Evolutionary conservation across 2,888 invertebrate genomes (phyloP).

Genomic region (Synanthedon andrenaeformis): DNA sequence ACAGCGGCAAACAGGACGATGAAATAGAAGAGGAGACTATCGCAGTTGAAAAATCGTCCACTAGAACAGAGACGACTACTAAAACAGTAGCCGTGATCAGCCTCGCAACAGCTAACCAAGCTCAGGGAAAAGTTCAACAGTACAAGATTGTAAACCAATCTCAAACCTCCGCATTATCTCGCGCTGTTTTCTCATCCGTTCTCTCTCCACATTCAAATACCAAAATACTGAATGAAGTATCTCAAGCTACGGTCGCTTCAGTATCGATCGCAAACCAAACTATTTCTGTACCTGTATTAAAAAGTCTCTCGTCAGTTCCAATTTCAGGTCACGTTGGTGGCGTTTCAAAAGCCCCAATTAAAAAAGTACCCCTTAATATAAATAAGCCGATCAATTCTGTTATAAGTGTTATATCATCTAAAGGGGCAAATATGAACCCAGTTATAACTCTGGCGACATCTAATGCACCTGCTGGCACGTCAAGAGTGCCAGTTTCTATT

Average conservation of each 20-base stretch:
- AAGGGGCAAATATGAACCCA: constrained; percentile 44
- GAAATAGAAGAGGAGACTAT: constrained; percentile 39
- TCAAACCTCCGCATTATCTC: constrained; percentile 32
- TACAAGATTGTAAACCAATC: constrained; percentile 53
- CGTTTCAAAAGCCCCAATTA: constrained; percentile 31
- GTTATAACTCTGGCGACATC: constrained; percentile 51
- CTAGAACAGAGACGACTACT: constrained; percentile 63
- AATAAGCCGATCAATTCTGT: constrained; percentile 58
- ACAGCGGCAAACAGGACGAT: constrained; percentile 72
- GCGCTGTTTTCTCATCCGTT: constrained; percentile 44
- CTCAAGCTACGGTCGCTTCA: constrained; percentile 70
- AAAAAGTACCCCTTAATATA: constrained; percentile 47
- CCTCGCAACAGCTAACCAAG: constrained; percentile 54
- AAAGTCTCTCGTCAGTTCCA: constrained; percentile 50
- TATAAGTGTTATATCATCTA: constrained; percentile 61
- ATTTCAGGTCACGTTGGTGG: constrained; percentile 32
- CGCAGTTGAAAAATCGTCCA: constrained; percentile 43
- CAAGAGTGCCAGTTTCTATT: constrained; percentile 55
- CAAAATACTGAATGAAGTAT: constrained; percentile 66
- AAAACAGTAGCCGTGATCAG: constrained; percentile 68
- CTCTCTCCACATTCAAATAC: constrained; percentile 52
- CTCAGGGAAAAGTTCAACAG: constrained; percentile 47
- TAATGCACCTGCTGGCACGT: constrained; percentile 28
- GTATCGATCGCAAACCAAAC: constrained; percentile 66
- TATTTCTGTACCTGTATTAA: constrained; percentile 60